Base-by-base conservation (phyloP, 2,113 vertebrate genomes). In the Embiotoca jacksoni region DNA sequence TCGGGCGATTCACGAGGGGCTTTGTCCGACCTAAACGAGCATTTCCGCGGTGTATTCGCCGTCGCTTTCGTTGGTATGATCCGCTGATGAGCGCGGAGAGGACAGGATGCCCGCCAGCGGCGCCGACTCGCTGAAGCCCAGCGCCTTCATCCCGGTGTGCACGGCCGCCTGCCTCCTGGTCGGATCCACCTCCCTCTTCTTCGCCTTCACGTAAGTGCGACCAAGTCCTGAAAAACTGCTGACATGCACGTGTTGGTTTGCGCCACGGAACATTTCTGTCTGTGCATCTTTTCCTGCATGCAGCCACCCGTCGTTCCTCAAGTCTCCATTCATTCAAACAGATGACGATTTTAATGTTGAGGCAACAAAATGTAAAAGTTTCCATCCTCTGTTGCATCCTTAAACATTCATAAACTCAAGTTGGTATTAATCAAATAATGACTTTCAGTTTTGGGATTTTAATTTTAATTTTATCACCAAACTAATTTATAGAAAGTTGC, bases 201-300 rank as follows among this genome's bases (percentile, higher is more conserved):
- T 98, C 95, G 97, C 97, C 89, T 99, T 99, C 93, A 99, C 97
- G 97, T 98, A 93, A 98, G 97, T 97, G 86, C 31, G 4, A 41
- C 2, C 58, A 50, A 61, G 71, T 62, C 50, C 3, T 6, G 37
- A 31, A 13, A 78, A 87, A 78, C 74, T 78, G 44, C 5, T 37
- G 31, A 2, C 35, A 30, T 31, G 54, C 69, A 37, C 23, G 4
- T 63, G 47, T 33, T 60, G 15, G 13, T 56, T 66, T 63, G 16
- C n/a, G 56, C 11, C 36, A 30, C n/a, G 32, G 35, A 36, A 47
- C 32, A 61, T n/a, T 36, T n/a, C 30, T 31, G 4, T 10, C 32
- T 55, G 58, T 8, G 47, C 47, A 16, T 44, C 3, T 16, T 49
- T 65, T 16, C 50, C 36, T 10, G n/a, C 61, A 9, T 49, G 9